A percentile compares a stretch with the other conserved stretches of the same genome.
Conservation (phyloP, 1,140 invertebrate species). For the Plutomurus gul region DNA sequence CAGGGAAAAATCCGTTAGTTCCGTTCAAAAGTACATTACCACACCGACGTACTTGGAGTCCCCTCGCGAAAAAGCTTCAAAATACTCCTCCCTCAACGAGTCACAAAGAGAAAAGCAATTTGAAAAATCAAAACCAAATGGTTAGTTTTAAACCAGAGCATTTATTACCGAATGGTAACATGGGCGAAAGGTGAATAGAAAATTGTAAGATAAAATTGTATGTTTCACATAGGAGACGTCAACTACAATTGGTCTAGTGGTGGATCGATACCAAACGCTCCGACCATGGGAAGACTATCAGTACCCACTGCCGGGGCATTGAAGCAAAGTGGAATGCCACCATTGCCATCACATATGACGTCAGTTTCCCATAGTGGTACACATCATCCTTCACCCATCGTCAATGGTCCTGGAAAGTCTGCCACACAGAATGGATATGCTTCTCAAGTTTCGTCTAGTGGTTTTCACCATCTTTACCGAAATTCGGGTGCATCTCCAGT, state of each 20-base stretch:
- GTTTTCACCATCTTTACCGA: neutral
- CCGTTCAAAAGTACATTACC: neutral
- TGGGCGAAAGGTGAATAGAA: too few species aligned
- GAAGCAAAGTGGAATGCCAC: conserved; percentile 49
- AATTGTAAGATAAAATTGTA: too few species aligned
- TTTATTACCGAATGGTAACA: neutral
- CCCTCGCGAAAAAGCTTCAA: neutral
- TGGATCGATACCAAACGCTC: neutral
- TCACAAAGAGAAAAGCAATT: neutral
- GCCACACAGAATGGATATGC: too few species aligned
- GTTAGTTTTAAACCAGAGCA: neutral
- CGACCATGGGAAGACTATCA: conserved; percentile 33
- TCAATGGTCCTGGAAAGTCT: neutral
- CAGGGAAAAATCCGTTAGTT: neutral
- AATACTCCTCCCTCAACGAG: neutral
- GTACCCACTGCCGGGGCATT: conserved; percentile 48
- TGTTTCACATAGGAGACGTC: neutral
- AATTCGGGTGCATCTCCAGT: neutral
- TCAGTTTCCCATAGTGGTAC: neutral
- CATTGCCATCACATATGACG: conserved; percentile 33
- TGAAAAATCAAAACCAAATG: conserved; percentile 5
- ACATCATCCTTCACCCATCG: neutral
- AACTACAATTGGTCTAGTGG: neutral
- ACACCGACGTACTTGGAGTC: neutral
- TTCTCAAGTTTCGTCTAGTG: neutral